Evolutionary conservation across 1,140 invertebrate species (phyloP), one percentile per base, ranked within the genome.

Genomic region (Trachymyrmex cornetzi): DNA sequence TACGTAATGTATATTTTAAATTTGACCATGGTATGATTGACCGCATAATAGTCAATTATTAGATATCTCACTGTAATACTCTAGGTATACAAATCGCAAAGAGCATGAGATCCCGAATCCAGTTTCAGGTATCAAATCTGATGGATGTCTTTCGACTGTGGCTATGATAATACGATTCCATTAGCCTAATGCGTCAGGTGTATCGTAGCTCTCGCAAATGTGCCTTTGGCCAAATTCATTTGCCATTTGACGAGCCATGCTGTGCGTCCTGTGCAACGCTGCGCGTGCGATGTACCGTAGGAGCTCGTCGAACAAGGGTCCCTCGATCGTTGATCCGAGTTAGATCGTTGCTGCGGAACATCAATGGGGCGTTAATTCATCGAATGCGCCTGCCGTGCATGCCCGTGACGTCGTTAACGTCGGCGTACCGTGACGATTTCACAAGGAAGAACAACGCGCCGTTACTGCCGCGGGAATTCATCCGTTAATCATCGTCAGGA

Each of bases 351-450:
- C 79, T 66, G 34, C n/a, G 77, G 72, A 89, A 90, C 89, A 90
- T 87, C 89, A 89, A 90, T 90, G 72, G 88, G 89, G 89, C 89
- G 89, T 90, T 90, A 89, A 90, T 90, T 89, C 85, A 88, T 84
- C 88, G 88, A 74, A 86, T 77, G 59, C 75, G 44, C 30, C 57
- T 57, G 53, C 14, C 87, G 77, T 89, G 89, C 89, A 84, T 69
- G 55, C 27, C 74, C 55, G 75, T 88, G 77, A 89, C 77, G 89
- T 90, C 88, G 88, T 87, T 90, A 89, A 89, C 89, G 72, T 89
- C 88, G 88, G 63, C 79, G 53, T 82, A 87, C 57, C 88, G 77
- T 90, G 88, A 90, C 88, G 89, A 90, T 90, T 87, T 79, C 88
- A 79, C 85, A 22, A 30, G 71, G 53, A 84, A 90, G 89, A 89